Percentiles rank a stretch among this genome's conserved stretches.
phyloP scores from a whole-genome alignment of 2,888 invertebrate species.

The Apotomis turbidana region DNA sequence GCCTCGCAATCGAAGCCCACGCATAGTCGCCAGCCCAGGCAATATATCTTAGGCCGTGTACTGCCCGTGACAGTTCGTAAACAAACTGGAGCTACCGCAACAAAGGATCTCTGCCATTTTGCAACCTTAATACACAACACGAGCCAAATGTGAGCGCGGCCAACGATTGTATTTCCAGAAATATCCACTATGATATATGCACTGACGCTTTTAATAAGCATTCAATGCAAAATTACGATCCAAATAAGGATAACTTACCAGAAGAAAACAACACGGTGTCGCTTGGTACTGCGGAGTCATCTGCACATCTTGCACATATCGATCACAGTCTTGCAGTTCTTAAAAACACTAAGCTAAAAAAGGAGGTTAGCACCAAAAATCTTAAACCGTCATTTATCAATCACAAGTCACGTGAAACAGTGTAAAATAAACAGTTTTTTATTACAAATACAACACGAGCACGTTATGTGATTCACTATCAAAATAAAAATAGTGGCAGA shows the following conservation, averaged over 20 bases:
- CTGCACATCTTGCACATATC: conserved; percentile 83
- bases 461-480: conserved; percentile 79
- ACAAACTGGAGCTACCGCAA: conserved; percentile 84
- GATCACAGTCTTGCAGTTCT: conserved; percentile 81
- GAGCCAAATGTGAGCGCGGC: conserved; percentile 45
- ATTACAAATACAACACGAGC: conserved; percentile 62
- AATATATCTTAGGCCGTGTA: conserved; percentile 85
- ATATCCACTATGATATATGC: conserved; percentile 49
- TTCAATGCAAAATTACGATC: conserved; percentile 42
- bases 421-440: conserved; percentile 61
- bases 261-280: conserved; percentile 65
- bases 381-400: conserved; percentile 60
- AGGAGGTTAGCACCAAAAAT: conserved; percentile 81
- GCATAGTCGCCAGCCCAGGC: conserved; percentile 84
- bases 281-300: conserved; percentile 75
- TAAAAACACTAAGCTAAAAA: conserved; percentile 80
- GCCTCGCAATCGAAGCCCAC: conserved; percentile 62
- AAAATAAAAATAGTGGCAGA: conserved; percentile 83
- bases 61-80: conserved; percentile 85
- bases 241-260: conserved; percentile 65
- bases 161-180: conserved; percentile 46
- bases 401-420: conserved; percentile 65
- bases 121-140: conserved; percentile 50
- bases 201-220: conserved; percentile 43
- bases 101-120: conserved; percentile 67